Conservation (phyloP, 2,113 vertebrate species). For the Poeciliopsis retropinna region DNA sequence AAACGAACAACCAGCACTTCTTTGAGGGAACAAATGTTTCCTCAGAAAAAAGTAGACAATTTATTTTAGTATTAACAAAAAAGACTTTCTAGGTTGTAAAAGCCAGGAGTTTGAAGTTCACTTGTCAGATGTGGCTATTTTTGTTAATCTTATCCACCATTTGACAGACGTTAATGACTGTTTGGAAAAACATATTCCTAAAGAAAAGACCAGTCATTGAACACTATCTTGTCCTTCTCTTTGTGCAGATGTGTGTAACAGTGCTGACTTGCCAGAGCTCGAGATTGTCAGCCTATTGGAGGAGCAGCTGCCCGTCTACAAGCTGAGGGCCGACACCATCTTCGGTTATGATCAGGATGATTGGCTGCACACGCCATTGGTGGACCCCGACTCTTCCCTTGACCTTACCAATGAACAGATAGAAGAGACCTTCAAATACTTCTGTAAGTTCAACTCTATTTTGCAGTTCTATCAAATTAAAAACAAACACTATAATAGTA, state of each 20-base stretch:
- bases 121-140: not conserved
- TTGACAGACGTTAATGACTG: not conserved
- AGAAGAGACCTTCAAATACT: conserved; percentile 98
- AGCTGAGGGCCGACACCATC: conserved; percentile 96
- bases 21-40: too few relatives aligned
- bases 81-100: not conserved
- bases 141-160: not conserved
- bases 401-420: conserved; percentile 96
- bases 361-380: conserved; percentile 96
- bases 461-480: not conserved
- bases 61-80: not conserved
- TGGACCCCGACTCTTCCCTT: conserved; percentile 87
- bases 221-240: conserved; percentile 18
- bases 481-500: too few relatives aligned
- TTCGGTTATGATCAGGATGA: conserved; percentile 98
- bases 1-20: not conserved
- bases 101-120: not conserved
- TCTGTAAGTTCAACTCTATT: conserved; percentile 85
- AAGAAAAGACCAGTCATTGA: not conserved
- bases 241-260: conserved; percentile 95
- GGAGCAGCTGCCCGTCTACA: conserved; percentile 96
- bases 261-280: conserved; percentile 96
- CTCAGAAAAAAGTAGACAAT: too few relatives aligned
- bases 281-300: conserved; percentile 99
- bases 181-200: not conserved